Evolutionary conservation across 2,797 vertebrate species (phyloP).

Genomic region (Hylomyscus alleni): DNA sequence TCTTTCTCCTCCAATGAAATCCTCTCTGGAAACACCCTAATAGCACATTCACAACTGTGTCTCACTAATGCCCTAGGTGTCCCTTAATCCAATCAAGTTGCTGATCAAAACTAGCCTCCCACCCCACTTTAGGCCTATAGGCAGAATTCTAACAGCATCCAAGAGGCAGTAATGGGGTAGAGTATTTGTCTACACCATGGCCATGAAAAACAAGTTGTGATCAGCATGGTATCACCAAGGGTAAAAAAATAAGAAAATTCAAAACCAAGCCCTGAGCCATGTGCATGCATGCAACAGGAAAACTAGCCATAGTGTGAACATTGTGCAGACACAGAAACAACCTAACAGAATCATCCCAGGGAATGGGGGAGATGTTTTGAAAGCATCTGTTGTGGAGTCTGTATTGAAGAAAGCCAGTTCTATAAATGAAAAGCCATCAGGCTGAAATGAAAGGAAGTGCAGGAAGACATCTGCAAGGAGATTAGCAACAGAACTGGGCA

Average conservation of each 20-base stretch:
- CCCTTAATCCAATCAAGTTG: background rate
- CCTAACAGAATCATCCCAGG: fast-evolving
- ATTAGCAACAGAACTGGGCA: background rate
- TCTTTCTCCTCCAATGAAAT: background rate
- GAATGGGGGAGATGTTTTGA: background rate
- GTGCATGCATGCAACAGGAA: background rate
- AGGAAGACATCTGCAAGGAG: background rate
- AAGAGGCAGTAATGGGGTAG: background rate
- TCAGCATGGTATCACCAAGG: background rate
- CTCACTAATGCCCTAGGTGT: background rate
- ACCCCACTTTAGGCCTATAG: background rate
- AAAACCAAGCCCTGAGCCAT: background rate
- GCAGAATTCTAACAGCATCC: background rate
- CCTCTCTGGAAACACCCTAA: background rate
- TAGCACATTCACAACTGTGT: background rate
- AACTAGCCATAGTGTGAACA: background rate
- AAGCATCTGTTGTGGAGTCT: background rate
- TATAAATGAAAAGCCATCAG: background rate
- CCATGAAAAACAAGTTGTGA: background rate
- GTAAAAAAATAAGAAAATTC: background rate
- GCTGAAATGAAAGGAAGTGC: background rate
- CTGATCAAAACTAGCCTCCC: background rate
- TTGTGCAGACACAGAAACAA: background rate
- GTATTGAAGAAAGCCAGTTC: background rate
- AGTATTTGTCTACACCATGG: background rate